Evolutionary conservation across 2,888 invertebrate genomes (phyloP).

Genomic region (Apamea crenata): DNA sequence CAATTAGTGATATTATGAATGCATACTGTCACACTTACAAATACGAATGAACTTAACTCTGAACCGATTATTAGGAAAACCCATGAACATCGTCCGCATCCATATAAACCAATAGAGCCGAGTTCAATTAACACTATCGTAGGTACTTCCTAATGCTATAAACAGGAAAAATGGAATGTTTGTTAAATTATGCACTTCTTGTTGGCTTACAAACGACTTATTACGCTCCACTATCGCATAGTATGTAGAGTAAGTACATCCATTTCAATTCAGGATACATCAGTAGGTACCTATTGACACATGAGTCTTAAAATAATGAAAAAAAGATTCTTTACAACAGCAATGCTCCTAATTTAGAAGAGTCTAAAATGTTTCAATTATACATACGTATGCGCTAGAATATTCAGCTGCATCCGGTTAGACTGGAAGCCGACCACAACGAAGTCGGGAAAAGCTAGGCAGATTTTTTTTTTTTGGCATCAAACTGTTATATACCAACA

Average conservation of each 20-base stretch:
- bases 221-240: constrained; percentile 5
- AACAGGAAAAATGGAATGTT: constrained; percentile 53
- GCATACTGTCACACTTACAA: constrained; percentile 14
- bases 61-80: constrained; percentile 30
- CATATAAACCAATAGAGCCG: constrained; percentile 17
- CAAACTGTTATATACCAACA: too few species aligned
- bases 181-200: constrained; percentile 24
- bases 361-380: too few species aligned
- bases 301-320: background rate
- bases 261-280: constrained; percentile 2
- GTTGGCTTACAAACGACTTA: constrained; percentile 24
- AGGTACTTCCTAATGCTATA: constrained; percentile 28
- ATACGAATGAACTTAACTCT: constrained; percentile 11
- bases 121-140: constrained; percentile 44
- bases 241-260: background rate
- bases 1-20: constrained; percentile 8
- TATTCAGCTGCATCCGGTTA: background rate
- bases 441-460: too few species aligned
- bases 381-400: background rate
- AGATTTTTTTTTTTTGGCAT: too few species aligned
- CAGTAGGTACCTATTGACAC: background rate
- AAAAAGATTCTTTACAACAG: too few species aligned
- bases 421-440: background rate
- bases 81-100: constrained; percentile 22
- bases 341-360: background rate